Base-by-base conservation (phyloP, 1,140 invertebrate species). In the Cydia pomonella region DNA sequence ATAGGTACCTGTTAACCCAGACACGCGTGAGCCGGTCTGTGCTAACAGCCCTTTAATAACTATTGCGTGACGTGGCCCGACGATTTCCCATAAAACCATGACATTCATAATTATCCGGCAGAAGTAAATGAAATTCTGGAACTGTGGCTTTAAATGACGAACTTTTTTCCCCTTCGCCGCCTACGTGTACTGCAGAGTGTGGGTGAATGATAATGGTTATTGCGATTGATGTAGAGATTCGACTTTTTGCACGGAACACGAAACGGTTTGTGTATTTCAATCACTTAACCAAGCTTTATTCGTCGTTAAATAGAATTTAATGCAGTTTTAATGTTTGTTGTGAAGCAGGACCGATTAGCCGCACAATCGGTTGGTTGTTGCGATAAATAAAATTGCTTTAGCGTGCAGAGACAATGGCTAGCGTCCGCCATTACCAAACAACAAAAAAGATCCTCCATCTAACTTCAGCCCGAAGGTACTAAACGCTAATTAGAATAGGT, bases 261-360 rank as follows among this genome's bases (percentile, higher is more conserved):
- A 77, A 80, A 80, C 71, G 64, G 64, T 33, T 41, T 69, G 77
- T 76, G 80, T 83, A 85, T 86, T 89, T 84, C 83, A 84, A 84
- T 86, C 80, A 85, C 85, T 86, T 85, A 89, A 90, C 83, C 82
- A 89, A 82, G 82, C 79, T 85, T 83, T 85, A 82, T 82, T 81
- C 76, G 81, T 74, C 76, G 82, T 82, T 87, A 88, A 89, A 88
- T 89, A 84, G 81, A 87, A 83, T 89, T 85, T 89, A 91, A 91
- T 91, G 88, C 83, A 84, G 76, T 87, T 90, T 91, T 91, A 90
- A 91, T 90, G 88, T 86, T 84, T 80, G 84, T 77, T 87, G 80
- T 79, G 80, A 82, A 85, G 79, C 82, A 82, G 77, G 78, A 78
- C 77, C 79, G 82, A 87, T 87, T 88, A 84, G 76, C 80, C 77